Percentiles rank a stretch among this genome's conserved stretches.
Conservation (phyloP, 2,888 invertebrate species). For the Unio pictorum region DNA sequence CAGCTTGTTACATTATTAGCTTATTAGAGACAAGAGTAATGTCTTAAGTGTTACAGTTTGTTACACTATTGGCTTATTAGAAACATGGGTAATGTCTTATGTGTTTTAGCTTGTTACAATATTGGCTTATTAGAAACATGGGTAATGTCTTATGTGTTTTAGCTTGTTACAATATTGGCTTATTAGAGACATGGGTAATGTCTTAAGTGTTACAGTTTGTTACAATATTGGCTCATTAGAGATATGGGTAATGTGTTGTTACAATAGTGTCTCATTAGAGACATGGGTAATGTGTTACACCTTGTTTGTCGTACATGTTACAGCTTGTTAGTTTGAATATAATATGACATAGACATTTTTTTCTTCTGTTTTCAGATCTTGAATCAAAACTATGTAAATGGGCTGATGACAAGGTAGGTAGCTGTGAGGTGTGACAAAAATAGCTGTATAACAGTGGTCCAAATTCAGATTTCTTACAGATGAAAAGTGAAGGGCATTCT, state of each 20-base stretch:
- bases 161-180: not conserved
- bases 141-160: not conserved
- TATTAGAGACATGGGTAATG: not conserved
- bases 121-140: too few relatives aligned
- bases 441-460: too few relatives aligned
- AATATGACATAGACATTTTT: not conserved
- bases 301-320: not conserved
- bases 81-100: too few relatives aligned
- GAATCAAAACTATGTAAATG: conserved; percentile 72
- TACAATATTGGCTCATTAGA: not conserved
- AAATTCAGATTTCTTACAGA: too few relatives aligned
- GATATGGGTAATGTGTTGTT: not conserved
- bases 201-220: not conserved
- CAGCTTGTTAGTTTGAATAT: not conserved
- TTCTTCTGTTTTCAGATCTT: conserved; percentile 56
- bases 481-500: too few relatives aligned
- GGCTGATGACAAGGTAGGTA: conserved; percentile 69
- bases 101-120: too few relatives aligned
- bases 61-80: too few relatives aligned
- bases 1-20: too few relatives aligned
- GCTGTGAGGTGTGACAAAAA: not conserved
- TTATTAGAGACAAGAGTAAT: too few relatives aligned
- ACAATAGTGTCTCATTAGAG: not conserved
- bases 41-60: too few relatives aligned
- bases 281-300: not conserved